These are phyloP conservation scores for Callipepla californica DNA, from an alignment of 2,113 vertebrate species.

Conservation along the genomic window DNA sequence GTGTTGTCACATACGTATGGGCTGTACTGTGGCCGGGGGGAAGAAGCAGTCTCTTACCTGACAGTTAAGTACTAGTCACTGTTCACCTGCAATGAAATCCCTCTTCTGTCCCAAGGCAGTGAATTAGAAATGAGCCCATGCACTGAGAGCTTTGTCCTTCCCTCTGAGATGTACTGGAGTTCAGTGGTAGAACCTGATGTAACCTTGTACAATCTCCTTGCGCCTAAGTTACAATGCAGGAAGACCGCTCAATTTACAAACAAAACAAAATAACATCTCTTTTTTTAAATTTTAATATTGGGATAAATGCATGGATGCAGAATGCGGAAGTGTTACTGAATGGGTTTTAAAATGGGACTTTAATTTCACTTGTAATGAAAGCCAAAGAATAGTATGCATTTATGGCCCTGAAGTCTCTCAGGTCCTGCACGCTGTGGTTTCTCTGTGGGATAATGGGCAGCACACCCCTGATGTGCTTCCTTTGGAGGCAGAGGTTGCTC, in stretches of 20 bases:
- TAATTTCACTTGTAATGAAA: neutral
- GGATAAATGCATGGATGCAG: neutral
- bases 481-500: neutral
- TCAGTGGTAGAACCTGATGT: neutral
- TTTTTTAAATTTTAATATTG: neutral
- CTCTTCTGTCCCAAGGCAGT: neutral
- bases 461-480: neutral
- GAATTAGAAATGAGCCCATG: neutral
- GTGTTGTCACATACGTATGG: rapidly evolving
- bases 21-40: neutral
- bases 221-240: neutral
- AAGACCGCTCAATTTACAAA: neutral
- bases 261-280: neutral
- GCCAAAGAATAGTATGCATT: neutral
- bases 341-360: neutral
- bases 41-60: neutral
- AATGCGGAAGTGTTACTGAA: neutral
- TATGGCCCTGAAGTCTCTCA: neutral
- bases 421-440: neutral
- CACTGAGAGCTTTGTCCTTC: neutral
- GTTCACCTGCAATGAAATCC: neutral
- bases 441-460: neutral
- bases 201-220: neutral
- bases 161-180: neutral
- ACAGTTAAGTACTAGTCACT: neutral